A percentile compares a stretch with the other conserved stretches of the same genome.
Evolutionary conservation across 2,888 invertebrate species (phyloP).

Genomic region (Hirudinaria manillensis): DNA sequence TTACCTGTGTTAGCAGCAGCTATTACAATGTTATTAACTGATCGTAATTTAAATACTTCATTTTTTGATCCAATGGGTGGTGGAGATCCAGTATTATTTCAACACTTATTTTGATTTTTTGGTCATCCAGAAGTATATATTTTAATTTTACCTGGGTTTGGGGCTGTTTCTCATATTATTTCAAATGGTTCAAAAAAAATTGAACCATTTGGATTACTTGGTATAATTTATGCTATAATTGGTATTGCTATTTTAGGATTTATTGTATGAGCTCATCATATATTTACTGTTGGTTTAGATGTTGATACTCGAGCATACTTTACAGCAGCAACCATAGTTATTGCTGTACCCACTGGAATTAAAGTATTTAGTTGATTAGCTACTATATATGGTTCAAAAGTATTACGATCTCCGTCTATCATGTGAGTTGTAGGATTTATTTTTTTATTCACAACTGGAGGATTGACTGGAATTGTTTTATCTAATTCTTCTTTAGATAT

Average conservation of each 20-base stretch:
- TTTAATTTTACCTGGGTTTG: constrained; percentile 76
- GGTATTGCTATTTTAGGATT: constrained; percentile 75
- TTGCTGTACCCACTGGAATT: constrained; percentile 77
- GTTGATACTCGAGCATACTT: constrained; percentile 77
- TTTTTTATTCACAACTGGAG: constrained; percentile 71
- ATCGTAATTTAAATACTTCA: constrained; percentile 73
- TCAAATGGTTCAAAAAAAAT: constrained; percentile 62
- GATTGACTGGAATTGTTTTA: constrained; percentile 55
- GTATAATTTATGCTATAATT: constrained; percentile 74
- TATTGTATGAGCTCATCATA: constrained; percentile 78
- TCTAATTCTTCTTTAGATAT: constrained; percentile 72
- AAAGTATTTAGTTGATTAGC: constrained; percentile 75
- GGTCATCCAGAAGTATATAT: constrained; percentile 81
- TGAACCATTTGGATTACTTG: constrained; percentile 67
- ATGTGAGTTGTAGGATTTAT: constrained; percentile 70
- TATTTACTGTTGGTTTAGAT: constrained; percentile 78
- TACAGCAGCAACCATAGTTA: constrained; percentile 77
- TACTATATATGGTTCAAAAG: constrained; percentile 64
- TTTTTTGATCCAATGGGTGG: constrained; percentile 76
- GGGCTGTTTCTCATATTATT: constrained; percentile 73
- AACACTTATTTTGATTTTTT: constrained; percentile 82
- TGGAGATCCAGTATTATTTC: constrained; percentile 73
- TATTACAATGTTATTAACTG: constrained; percentile 72
- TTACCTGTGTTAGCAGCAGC: constrained; percentile 73
- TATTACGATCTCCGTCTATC: constrained; percentile 61